Conservation (phyloP, 2,113 vertebrate genomes). For the Protobothrops mucrosquamatus region DNA sequence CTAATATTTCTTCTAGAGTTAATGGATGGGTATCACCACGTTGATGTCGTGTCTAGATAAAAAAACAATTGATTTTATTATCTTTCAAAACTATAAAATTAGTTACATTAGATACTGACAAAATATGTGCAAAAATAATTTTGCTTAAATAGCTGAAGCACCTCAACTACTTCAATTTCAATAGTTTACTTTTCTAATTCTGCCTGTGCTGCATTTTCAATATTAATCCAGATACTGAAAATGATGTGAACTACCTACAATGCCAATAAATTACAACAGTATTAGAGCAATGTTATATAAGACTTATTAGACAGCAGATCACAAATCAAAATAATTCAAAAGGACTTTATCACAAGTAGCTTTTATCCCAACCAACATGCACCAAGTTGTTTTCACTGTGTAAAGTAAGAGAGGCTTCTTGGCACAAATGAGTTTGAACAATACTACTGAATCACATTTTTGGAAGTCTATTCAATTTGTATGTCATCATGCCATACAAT, state of each 20-base stretch:
- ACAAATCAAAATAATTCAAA: neutral
- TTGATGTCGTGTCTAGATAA: conserved; percentile 89
- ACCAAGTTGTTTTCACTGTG: neutral
- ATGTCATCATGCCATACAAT: neutral
- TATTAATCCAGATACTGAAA: neutral
- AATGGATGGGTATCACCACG: conserved; percentile 91
- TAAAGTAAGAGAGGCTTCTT: neutral
- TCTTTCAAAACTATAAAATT: neutral
- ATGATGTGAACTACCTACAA: neutral
- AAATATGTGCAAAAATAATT: neutral
- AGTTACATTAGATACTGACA: neutral
- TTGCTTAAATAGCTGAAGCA: neutral
- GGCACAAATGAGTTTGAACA: neutral
- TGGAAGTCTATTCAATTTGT: no score
- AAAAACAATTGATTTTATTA: neutral
- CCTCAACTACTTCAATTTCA: neutral
- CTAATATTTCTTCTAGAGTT: conserved; percentile 95
- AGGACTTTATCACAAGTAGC: neutral
- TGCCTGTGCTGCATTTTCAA: neutral
- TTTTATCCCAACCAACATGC: neutral
- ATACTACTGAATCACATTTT: neutral
- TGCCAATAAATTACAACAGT: neutral
- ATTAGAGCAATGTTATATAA: neutral
- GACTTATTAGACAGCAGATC: neutral
- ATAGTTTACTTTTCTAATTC: neutral